Base-by-base conservation (phyloP, 2,797 vertebrate genomes). In the Momotus momota region DNA sequence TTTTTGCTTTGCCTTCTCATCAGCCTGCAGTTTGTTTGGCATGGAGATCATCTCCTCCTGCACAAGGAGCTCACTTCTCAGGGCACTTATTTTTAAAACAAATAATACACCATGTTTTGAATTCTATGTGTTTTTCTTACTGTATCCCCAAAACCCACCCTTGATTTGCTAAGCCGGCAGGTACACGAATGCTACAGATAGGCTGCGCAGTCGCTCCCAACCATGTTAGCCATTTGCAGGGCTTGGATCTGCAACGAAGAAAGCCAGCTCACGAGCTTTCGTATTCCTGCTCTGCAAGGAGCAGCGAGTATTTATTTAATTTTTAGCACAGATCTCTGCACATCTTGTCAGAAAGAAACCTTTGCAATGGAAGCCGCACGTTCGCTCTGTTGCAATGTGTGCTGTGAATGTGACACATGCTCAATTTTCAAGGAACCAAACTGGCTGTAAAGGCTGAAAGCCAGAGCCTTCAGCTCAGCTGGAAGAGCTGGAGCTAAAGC, bases 401-500 rank as follows among this genome's bases (percentile, higher is more conserved):
- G 20, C 40, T 77, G 29, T 19, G 49, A 79, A 54, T 12, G n/a
- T 73, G 88, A 61, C 72, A 77, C 27, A 14, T 17, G 2, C 41
- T 88, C 62, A 14, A 4, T 96, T 95, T 95, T 60, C 40, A 81
- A 73, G 83, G 55, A 95, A 58, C n/a, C 31, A 75, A 86, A 86
- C 0, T 51, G 88, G 43, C 81, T 70, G 66, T 15, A 48, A 90
- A 81, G 60, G 62, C 81, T 92, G 90, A 82, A 73, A 90, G 83
- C 82, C 91, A 84, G 70, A 70, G 40, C 83, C 71, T 41, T 66
- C 58, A 92, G 88, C 95, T 96, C 83, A 73, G 25, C 43, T 92
- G 58, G 77, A 86, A 86, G 51, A 75, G 72, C 61, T 87, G 45
- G 14, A 66, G 62, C 75, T 61, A 51, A 38, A 82, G 20, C 6